These are phyloP conservation scores for Amorpha juglandis DNA, from an alignment of 2,888 invertebrate species.

Conservation along the genomic window DNA sequence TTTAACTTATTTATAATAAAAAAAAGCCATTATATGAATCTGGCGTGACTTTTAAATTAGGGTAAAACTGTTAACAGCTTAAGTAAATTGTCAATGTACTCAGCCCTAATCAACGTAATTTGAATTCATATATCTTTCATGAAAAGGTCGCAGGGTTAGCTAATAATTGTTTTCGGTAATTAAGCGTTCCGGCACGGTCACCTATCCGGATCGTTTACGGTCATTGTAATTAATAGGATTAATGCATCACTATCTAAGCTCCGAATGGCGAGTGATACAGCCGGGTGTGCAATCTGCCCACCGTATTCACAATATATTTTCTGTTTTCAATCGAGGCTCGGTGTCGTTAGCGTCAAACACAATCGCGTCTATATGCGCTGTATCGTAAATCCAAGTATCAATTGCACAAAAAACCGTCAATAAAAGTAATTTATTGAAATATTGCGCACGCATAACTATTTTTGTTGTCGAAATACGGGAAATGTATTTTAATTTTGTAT, in stretches of 20 bases:
- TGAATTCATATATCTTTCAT: slow-evolving; percentile 49
- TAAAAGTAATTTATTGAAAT: slow-evolving; percentile 27
- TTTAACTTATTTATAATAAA: too few species aligned
- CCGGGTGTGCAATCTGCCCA: slow-evolving; percentile 8
- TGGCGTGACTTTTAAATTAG: background rate
- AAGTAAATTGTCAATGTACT: slow-evolving; percentile 35
- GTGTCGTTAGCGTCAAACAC: slow-evolving; percentile 27
- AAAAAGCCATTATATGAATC: too few species aligned
- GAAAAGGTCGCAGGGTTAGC: slow-evolving; percentile 54
- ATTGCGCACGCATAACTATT: slow-evolving; percentile 2
- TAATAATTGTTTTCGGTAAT: slow-evolving; percentile 62
- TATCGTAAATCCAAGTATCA: slow-evolving; percentile 28
- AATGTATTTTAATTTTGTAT: slow-evolving; percentile 1
- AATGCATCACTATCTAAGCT: slow-evolving; percentile 52
- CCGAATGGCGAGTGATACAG: slow-evolving; percentile 25
- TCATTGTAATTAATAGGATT: slow-evolving; percentile 55
- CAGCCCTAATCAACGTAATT: slow-evolving; percentile 52
- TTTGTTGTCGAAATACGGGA: background rate
- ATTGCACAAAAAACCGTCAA: slow-evolving; percentile 24
- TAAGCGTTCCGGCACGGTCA: slow-evolving; percentile 50
- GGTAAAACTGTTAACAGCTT: slow-evolving; percentile 20
- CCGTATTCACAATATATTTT: slow-evolving; percentile 25
- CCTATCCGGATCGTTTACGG: slow-evolving; percentile 53
- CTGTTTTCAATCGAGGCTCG: slow-evolving; percentile 25
- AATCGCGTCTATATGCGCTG: slow-evolving; percentile 17